Percentiles rank a stretch among this genome's conserved stretches.
These are phyloP conservation scores for Motacilla alba DNA, from an alignment of 2,113 vertebrate genomes.

Conservation along the genomic window DNA sequence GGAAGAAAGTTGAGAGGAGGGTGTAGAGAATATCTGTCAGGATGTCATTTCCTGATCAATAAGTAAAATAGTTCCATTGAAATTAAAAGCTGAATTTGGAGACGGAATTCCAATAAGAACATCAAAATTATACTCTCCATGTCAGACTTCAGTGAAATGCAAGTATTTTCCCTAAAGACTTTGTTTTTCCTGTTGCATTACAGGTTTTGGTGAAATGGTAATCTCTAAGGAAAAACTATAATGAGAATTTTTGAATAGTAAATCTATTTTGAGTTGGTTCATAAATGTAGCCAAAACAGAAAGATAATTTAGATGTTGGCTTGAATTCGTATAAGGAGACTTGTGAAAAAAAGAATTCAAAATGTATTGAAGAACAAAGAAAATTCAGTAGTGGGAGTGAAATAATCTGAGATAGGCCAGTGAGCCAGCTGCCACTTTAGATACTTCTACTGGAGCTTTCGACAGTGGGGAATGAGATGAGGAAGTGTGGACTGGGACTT, in stretches of 20 bases:
- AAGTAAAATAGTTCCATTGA: background rate
- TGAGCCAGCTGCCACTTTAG: background rate
- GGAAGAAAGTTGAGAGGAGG: background rate
- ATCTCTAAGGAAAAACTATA: background rate
- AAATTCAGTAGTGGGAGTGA: background rate
- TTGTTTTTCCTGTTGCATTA: background rate
- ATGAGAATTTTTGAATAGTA: background rate
- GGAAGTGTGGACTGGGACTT: background rate
- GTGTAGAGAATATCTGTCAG: background rate
- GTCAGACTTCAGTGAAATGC: background rate
- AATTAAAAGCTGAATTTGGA: background rate
- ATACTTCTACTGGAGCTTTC: background rate
- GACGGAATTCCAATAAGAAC: background rate
- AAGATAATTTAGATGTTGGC: background rate
- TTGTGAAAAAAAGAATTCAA: background rate
- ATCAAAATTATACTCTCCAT: rapidly evolving
- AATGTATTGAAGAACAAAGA: background rate
- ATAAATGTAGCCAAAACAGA: background rate
- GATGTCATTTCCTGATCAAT: background rate
- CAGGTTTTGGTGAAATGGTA: background rate
- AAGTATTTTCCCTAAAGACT: background rate
- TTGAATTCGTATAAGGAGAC: background rate
- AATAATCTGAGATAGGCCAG: background rate
- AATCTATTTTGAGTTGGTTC: background rate
- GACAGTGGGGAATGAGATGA: background rate